Base-by-base conservation (phyloP, 2,888 invertebrate species). In the Dermolepida albohirtum region DNA sequence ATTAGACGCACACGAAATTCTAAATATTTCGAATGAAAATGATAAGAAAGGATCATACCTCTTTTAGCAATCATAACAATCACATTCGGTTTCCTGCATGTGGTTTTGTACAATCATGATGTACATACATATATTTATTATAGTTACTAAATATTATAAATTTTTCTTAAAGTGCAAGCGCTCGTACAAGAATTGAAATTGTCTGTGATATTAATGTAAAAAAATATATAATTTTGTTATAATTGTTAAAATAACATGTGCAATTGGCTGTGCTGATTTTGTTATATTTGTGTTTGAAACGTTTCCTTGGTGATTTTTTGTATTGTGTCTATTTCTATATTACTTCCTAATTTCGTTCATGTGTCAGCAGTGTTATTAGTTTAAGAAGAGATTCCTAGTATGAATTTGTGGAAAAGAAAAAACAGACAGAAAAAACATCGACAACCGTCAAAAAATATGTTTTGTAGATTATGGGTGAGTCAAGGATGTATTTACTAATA, bases 401-500 rank as follows among this genome's bases (percentile, higher is more conserved):
- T 71, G 71, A 71, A 70, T 70, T 44, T 66, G 63, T 70, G 71
- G 70, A 68, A 52, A 44, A 66, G 63, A 54, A 55, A 67, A 54
- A 66, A 63, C 69, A 73, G 75, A 49, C n/a, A n/a, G n/a, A n/a
- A 22, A 4, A 70, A 70, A 44, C 69, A 68, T 57, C 72, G 74
- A 43, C 70, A 71, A 59, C 66, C 74, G 62, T 73, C 75, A 49
- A 78, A 78, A 77, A 79, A 78, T 74, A 72, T 80, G 66, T 73
- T 81, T 65, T 75, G 77, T 71, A 78, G 80, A 71, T 77, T 80
- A 73, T 80, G 79, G 79, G 81, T 81, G 77, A 78, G 81, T 77
- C 54, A 68, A 40, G 59, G 63, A 17, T 64, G 14, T 62, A 41
- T 51, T 51, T 52, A 44, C 16, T 10, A 55, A 55, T 44, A 22